These are phyloP conservation scores for Epistrophella euchroma DNA, from an alignment of 2,888 invertebrate species.

Conservation along the genomic window DNA sequence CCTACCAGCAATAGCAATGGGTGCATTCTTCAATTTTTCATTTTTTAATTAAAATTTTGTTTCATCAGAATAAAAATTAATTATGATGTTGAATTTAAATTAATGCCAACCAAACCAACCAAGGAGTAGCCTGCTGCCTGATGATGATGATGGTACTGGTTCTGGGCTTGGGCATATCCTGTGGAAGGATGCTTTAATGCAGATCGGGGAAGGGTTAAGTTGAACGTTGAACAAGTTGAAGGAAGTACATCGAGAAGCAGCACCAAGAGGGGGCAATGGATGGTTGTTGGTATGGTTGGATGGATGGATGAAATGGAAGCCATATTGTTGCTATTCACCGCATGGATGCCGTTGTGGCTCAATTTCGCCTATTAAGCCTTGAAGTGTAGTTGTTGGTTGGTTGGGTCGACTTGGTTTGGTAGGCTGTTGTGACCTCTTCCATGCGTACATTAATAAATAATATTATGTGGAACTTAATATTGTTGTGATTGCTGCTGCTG, in stretches of 20 bases:
- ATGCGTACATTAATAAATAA: constrained; percentile 74
- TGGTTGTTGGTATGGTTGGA: constrained; percentile 48
- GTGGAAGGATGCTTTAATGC: constrained; percentile 56
- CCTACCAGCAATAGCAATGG: constrained; percentile 33
- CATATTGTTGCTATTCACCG: constrained; percentile 75
- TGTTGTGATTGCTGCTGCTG: constrained; percentile 68
- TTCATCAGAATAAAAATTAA: constrained; percentile 74
- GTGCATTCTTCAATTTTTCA: constrained; percentile 74
- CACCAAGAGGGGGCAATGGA: constrained; percentile 25
- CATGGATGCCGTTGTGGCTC: constrained; percentile 73
- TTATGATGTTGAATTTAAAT: constrained; percentile 76
- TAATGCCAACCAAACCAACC: constrained; percentile 66
- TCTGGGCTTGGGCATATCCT: constrained; percentile 45
- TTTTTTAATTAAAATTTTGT: constrained; percentile 76
- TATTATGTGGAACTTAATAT: constrained; percentile 75
- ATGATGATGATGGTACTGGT: constrained; percentile 16
- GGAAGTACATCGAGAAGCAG: constrained; percentile 48
- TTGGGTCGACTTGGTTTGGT: constrained; percentile 46
- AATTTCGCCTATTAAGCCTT: constrained; percentile 74
- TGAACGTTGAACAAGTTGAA: constrained; percentile 58
- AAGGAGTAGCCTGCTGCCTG: constrained; percentile 56
- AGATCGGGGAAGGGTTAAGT: constrained; percentile 38
- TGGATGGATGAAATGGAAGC: constrained; percentile 69
- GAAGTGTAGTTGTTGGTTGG: constrained; percentile 71
- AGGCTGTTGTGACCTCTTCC: constrained; percentile 73